Base-by-base conservation (phyloP, 2,113 vertebrate species). In the Sinocyclocheilus rhinocerous region DNA sequence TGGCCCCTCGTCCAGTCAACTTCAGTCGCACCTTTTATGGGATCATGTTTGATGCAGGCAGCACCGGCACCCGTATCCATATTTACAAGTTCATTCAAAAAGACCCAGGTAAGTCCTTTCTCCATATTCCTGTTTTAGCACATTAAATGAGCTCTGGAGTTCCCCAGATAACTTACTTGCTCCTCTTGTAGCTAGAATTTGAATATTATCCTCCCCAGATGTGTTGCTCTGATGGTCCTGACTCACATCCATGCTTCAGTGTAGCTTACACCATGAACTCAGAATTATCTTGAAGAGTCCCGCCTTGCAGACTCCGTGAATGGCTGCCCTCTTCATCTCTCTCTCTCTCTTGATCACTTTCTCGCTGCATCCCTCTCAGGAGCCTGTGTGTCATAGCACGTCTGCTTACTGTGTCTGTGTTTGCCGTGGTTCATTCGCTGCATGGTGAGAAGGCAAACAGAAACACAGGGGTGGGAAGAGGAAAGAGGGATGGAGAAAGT, bases 21-120 rank as follows among this genome's bases (percentile, higher is more conserved):
- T 69, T 87, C 84, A 95, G 91, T 85, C 93, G 94, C 72, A 93
- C 94, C 36, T 97, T 97, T 93, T 96, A 97, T 90, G 98, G 97
- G 90, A 94, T 99, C 93, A 98, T 99, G 97, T 99, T 99, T 90
- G 98, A 99, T 0, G 98, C 98, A 1, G 98, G 98, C 89, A 99
- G 98, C 94, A 98, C 97, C 72, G 98, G 98, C 91, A 98, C 97
- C 18, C 95, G 98, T 61, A 98, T 99, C 93, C 98, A 99, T 85
- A 95, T 99, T 94, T 99, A 98, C 83, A 98, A 95, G 77, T 99
- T 99, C 94, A 96, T 97, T 84, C 97, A 98, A 91, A 97, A 96
- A 89, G 95, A 93, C 85, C 94, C 96, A 91, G 97, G 73, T 85
- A 87, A 73, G 63, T 55, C 18, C 72, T 45, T 81, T 83, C 20